phyloP scores from a whole-genome alignment of 2,888 invertebrate genomes.

The Copidosoma aretas region DNA sequence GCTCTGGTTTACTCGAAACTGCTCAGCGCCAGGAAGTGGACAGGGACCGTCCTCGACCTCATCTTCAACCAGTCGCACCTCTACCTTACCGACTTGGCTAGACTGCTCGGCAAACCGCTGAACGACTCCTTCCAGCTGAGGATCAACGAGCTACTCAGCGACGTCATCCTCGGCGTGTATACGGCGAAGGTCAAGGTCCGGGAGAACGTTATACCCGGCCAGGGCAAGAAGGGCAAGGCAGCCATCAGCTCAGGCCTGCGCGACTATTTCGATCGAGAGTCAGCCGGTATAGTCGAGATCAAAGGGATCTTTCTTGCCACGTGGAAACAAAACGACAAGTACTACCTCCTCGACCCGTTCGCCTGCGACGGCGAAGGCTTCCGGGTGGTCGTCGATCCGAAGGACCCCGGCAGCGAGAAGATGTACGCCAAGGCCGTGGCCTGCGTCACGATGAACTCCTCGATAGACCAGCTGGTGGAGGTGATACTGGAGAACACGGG shows the following conservation, averaged over 20 bases:
- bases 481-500: slow-evolving; percentile 54
- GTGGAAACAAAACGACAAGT: slow-evolving; percentile 56
- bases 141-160: slow-evolving; percentile 53
- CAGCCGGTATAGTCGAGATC: slow-evolving; percentile 53
- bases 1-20: slow-evolving; percentile 55
- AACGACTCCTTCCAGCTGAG: slow-evolving; percentile 50
- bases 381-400: slow-evolving; percentile 41
- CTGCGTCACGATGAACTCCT: slow-evolving; percentile 57
- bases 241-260: slow-evolving; percentile 49
- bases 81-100: slow-evolving; percentile 54
- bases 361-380: slow-evolving; percentile 56
- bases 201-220: slow-evolving; percentile 53
- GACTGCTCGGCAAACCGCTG: slow-evolving; percentile 52
- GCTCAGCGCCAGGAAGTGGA: slow-evolving; percentile 56
- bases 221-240: slow-evolving; percentile 48
- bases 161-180: slow-evolving; percentile 57
- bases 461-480: slow-evolving; percentile 52
- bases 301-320: slow-evolving; percentile 54
- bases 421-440: slow-evolving; percentile 45
- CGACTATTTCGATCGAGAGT: slow-evolving; percentile 49
- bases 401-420: slow-evolving; percentile 41
- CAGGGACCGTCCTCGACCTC: slow-evolving; percentile 52
- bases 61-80: slow-evolving; percentile 59
- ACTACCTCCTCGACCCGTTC: slow-evolving; percentile 57
- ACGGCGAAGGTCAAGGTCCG: slow-evolving; percentile 54